A percentile compares a stretch with the other conserved stretches of the same genome.
phyloP scores from a whole-genome alignment of 2,113 vertebrate genomes.

The Hyaena hyaena region DNA sequence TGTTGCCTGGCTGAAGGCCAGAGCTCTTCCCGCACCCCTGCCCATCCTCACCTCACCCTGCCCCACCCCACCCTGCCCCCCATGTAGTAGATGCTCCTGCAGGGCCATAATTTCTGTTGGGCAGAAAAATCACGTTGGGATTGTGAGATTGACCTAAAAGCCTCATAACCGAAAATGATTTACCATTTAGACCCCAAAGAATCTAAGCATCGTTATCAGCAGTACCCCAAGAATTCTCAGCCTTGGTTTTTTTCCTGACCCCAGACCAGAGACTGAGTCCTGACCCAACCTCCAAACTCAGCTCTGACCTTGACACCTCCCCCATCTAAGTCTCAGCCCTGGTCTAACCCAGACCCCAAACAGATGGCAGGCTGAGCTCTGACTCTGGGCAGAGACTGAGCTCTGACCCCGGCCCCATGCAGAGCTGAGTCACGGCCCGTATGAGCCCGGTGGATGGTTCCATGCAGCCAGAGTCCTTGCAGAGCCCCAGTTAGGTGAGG shows the following conservation, averaged over 20 bases:
- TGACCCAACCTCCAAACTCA: background rate
- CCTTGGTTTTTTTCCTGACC: background rate
- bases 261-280: background rate
- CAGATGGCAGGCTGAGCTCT: background rate
- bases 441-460: too few relatives aligned
- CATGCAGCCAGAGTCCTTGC: background rate
- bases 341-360: background rate
- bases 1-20: slow-evolving; percentile 3
- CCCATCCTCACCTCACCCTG: background rate
- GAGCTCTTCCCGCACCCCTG: background rate
- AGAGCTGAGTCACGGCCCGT: background rate
- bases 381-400: background rate
- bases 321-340: background rate
- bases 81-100: background rate
- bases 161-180: background rate
- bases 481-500: background rate
- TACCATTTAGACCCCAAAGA: background rate
- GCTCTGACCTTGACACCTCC: background rate
- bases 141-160: background rate
- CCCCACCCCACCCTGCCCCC: background rate
- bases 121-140: background rate
- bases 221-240: background rate
- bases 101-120: background rate
- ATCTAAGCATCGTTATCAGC: background rate
- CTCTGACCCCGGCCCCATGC: background rate